Evolutionary conservation across 2,797 vertebrate species (phyloP).

Genomic region (Pangasius djambal): DNA sequence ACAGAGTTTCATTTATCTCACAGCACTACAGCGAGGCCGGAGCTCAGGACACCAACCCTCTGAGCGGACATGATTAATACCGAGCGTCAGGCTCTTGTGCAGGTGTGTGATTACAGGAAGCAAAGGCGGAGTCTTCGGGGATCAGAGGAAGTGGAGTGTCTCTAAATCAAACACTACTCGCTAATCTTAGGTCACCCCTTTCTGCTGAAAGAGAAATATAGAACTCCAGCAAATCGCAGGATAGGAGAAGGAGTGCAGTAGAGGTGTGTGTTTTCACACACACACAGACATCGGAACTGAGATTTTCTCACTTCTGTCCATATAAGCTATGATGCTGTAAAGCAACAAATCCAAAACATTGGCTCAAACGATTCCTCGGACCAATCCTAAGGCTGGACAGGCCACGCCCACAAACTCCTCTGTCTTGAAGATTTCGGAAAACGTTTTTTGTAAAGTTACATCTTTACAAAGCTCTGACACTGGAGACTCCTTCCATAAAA

Average conservation of each 20-base stretch:
- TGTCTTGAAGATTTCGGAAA: background rate
- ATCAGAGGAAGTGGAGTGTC: slow-evolving; percentile 6
- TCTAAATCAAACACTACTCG: slow-evolving; percentile 28
- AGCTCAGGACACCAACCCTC: background rate
- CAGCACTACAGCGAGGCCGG: background rate
- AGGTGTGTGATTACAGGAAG: slow-evolving; percentile 44
- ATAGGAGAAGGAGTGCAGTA: background rate
- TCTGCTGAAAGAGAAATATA: background rate
- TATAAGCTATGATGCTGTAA: background rate
- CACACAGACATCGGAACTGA: background rate
- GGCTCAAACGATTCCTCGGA: background rate
- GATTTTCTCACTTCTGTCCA: background rate
- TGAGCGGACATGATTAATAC: slow-evolving; percentile 31
- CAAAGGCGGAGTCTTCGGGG: slow-evolving; percentile 12
- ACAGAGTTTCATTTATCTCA: slow-evolving; percentile 38
- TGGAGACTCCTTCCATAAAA: background rate
- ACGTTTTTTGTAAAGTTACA: too few species aligned
- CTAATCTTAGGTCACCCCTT: slow-evolving; percentile 21
- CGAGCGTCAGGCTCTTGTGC: background rate
- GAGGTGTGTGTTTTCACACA: background rate
- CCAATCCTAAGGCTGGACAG: background rate
- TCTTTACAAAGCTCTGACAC: background rate
- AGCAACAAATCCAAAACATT: background rate
- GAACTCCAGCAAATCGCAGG: background rate
- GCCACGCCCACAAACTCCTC: background rate